Evolutionary conservation across 2,888 invertebrate genomes (phyloP).

Genomic region (Nomada fucata): DNA sequence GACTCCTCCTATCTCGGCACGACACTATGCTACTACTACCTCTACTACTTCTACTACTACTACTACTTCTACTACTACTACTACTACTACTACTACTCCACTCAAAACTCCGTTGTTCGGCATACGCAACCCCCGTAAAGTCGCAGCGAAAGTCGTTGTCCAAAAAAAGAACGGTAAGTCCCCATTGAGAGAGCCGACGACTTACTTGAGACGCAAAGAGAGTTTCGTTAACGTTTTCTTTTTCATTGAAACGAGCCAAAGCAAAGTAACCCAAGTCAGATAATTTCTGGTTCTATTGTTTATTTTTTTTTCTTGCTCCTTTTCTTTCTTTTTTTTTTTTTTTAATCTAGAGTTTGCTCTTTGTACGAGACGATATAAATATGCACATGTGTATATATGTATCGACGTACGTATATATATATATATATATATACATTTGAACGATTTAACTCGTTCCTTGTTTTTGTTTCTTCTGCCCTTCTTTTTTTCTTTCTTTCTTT

Average conservation of each 20-base stretch:
- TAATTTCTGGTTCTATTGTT: not conserved
- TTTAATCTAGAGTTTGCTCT: not conserved
- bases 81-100: constrained; percentile 78
- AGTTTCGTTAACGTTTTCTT: constrained; percentile 32
- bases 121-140: constrained; percentile 83
- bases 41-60: constrained; percentile 79
- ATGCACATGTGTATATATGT: not conserved
- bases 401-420: constrained; percentile 1
- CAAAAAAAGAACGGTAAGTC: constrained; percentile 85
- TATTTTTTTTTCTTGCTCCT: no score
- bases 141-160: constrained; percentile 85
- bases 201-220: constrained; percentile 81
- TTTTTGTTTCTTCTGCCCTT: constrained; percentile 1
- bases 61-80: constrained; percentile 70
- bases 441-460: constrained; percentile 15
- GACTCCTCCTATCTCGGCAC: constrained; percentile 84
- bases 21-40: constrained; percentile 83
- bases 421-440: not conserved
- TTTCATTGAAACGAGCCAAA: constrained; percentile 47
- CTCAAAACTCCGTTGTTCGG: constrained; percentile 84
- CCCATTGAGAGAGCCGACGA: constrained; percentile 79
- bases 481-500: not conserved
- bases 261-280: constrained; percentile 55
- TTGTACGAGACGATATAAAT: constrained; percentile 15
- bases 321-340: no score